Base-by-base conservation (phyloP, 2,797 vertebrate genomes). In the Chloroceryle amazona region DNA sequence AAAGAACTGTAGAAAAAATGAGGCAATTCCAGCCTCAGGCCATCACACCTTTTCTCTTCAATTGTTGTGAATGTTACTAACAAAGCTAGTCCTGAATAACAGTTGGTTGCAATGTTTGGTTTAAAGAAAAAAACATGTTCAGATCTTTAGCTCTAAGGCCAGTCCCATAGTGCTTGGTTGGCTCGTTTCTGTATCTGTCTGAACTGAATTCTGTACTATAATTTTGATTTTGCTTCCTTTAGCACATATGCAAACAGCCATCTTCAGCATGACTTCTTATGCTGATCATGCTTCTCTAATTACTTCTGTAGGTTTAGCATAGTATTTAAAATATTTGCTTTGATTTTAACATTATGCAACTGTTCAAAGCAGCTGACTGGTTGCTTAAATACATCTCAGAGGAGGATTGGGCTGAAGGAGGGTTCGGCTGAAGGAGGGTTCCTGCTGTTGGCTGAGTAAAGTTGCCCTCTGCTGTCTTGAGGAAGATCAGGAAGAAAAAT, bases 31-130 rank as follows among this genome's bases (percentile, higher is more conserved):
- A 87, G 33, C 81, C 57, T 71, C 19, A 70, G 47, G 80, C 39
- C 57, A 20, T 66, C 73, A 22, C 62, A 95, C 66, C 58, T 91
- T 93, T 93, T 23, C 62, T 86, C 72, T 81, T 86, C 65, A 92
- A 74, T 78, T 81, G 47, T 33, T 79, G 33, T 78, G 80, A 81
- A 47, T 81, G 57, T 92, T 72, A 14, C 19, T 81, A 72, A 86
- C 37, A 93, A 89, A 92, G 29, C 41, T 86, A 42, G 80, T 94
- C 61, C 61, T 33, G 90, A 88, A 70, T 70, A 85, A 68, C 23
- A 58, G n/a, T 55, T 90, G 28, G 42, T 93, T 89, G 72, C 18
- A 91, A 87, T 87, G 2, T 78, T 86, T 95, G 14, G 8, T 79
- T 82, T 75, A 52, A 94, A 90, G 63, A 75, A 22, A 65, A 81